These are phyloP conservation scores for Ophiothrix spiculata DNA, from an alignment of 35 echinoderm and acorn worm species.

Conservation along the genomic window DNA sequence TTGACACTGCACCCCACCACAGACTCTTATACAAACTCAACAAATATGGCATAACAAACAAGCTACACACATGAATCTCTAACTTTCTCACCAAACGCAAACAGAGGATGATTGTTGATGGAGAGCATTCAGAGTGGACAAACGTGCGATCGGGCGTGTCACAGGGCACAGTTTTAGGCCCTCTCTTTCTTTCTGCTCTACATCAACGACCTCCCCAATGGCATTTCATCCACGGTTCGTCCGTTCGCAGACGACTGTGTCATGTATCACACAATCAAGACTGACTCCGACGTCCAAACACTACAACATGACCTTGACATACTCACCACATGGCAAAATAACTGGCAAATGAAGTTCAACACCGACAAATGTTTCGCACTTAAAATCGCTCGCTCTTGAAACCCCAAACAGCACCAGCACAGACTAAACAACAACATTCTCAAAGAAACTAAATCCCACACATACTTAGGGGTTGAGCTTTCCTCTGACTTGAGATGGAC, in stretches of 20 bases:
- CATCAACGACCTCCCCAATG: conserved; percentile 14
- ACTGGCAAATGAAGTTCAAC: conserved; percentile 53
- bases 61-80: conserved; percentile 1
- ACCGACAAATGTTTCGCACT: conserved; percentile 27
- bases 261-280: conserved; percentile 15
- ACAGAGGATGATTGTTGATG: neutral
- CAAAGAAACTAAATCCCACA: neutral
- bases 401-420: neutral
- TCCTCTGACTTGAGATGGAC: conserved; percentile 33
- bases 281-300: neutral
- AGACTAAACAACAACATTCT: neutral
- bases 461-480: conserved; percentile 45
- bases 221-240: neutral
- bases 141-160: neutral
- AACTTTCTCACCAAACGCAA: conserved; percentile 7
- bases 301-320: conserved; percentile 49
- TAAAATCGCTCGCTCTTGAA: neutral
- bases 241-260: conserved; percentile 39
- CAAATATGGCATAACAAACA: neutral
- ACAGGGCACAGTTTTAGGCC: conserved; percentile 24
- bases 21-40: neutral
- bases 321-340: conserved; percentile 24
- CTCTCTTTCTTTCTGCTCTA: conserved; percentile 4
- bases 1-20: conserved; percentile 18
- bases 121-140: neutral